phyloP scores from a whole-genome alignment of 2,797 vertebrate species.

The Fringilla coelebs region DNA sequence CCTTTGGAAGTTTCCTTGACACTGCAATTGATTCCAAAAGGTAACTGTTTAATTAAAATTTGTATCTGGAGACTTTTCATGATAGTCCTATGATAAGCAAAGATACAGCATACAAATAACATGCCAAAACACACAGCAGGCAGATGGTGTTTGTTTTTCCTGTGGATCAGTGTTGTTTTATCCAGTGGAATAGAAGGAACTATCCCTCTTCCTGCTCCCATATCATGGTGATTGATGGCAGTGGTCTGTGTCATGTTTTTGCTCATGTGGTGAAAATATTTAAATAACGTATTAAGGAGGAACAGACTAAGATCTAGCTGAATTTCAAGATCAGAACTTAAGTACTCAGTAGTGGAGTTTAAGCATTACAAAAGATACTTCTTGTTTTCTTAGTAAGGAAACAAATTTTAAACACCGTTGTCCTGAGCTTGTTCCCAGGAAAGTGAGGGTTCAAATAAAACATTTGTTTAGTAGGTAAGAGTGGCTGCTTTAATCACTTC shows the following conservation, averaged over 20 bases:
- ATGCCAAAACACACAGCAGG: neutral
- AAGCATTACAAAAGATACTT: neutral
- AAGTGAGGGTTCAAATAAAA: neutral
- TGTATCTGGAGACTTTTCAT: neutral
- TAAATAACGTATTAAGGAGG: neutral
- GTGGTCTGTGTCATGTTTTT: neutral
- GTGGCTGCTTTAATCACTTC: neutral
- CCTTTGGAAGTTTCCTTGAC: constrained; percentile 85
- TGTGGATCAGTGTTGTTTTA: neutral
- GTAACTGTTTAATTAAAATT: constrained; percentile 78
- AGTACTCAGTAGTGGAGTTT: neutral
- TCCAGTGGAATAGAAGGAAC: neutral
- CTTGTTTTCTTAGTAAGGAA: neutral
- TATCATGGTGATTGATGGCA: neutral
- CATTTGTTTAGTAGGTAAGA: neutral
- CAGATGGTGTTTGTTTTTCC: constrained; percentile 60
- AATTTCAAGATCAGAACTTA: neutral
- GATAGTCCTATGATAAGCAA: neutral
- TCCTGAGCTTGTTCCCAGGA: neutral
- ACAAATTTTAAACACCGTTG: neutral
- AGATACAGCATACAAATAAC: constrained; percentile 33
- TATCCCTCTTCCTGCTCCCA: neutral
- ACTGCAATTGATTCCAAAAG: constrained; percentile 79
- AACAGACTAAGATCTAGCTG: neutral
- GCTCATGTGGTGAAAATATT: neutral